Evolutionary conservation across 2,113 vertebrate genomes (phyloP).

Genomic region (Stomatorhinus ivindoensis): DNA sequence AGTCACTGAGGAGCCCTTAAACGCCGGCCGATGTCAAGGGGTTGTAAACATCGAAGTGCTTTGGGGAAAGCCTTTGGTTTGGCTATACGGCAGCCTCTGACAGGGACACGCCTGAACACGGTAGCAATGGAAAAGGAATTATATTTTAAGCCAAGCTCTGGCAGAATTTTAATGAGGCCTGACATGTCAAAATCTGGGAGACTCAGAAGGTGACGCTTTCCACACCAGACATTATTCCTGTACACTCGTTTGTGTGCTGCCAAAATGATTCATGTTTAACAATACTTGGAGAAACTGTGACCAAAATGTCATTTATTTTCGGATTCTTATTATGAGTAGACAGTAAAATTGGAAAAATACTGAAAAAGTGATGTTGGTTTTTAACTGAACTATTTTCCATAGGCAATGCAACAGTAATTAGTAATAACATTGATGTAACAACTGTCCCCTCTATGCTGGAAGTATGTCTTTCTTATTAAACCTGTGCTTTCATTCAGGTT

Average conservation of each 20-base stretch:
- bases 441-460: neutral
- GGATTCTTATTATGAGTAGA: constrained; percentile 50
- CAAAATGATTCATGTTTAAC: constrained; percentile 53
- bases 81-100: neutral
- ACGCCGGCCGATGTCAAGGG: neutral
- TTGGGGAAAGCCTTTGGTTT: neutral
- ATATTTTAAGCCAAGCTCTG: neutral
- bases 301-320: constrained; percentile 42
- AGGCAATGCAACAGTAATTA: neutral
- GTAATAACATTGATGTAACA: neutral
- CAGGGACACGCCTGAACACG: neutral
- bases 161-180: neutral
- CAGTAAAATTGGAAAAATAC: constrained; percentile 37
- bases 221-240: constrained; percentile 17
- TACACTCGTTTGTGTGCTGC: constrained; percentile 41
- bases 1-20: neutral
- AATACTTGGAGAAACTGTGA: constrained; percentile 43
- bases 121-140: neutral
- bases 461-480: neutral
- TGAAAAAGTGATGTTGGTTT: neutral
- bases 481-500: neutral
- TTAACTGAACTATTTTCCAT: neutral
- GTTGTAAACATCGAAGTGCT: neutral
- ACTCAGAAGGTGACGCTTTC: constrained; percentile 8
- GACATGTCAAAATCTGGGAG: neutral